Conservation (phyloP, 2,797 vertebrate genomes). For the Benthosema pterotum region DNA sequence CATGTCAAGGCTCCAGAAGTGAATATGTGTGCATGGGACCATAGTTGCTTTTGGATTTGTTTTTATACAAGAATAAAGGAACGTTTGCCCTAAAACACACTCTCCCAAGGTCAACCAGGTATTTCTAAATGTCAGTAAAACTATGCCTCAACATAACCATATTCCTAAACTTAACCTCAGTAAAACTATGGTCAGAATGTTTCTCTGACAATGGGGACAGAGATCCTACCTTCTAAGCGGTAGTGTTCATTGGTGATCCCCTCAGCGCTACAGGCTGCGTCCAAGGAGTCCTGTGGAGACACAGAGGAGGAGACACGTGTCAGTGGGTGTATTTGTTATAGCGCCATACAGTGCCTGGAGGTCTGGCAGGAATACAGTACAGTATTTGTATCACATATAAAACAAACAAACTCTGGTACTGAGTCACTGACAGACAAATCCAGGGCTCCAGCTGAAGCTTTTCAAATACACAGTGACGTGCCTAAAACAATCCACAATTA, state of each 20-base stretch:
- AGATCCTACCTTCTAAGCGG: constrained; percentile 90
- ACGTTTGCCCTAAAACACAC: too few relatives aligned
- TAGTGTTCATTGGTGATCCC: constrained; percentile 89
- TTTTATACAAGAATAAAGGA: too few relatives aligned
- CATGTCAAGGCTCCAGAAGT: too few relatives aligned
- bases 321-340: constrained; percentile 29
- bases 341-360: constrained; percentile 19
- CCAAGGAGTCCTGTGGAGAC: constrained; percentile 84
- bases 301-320: constrained; percentile 38
- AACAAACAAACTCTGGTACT: constrained; percentile 48
- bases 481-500: constrained; percentile 53
- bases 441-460: constrained; percentile 24
- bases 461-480: constrained; percentile 34
- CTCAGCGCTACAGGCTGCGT: constrained; percentile 84
- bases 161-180: too few relatives aligned
- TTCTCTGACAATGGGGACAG: too few relatives aligned
- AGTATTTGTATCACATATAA: constrained; percentile 50
- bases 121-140: too few relatives aligned
- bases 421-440: constrained; percentile 52
- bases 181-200: too few relatives aligned
- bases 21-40: too few relatives aligned
- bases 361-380: constrained; percentile 15
- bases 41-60: too few relatives aligned
- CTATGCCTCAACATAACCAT: too few relatives aligned
- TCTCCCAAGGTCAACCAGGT: too few relatives aligned